A percentile compares a stretch with the other conserved stretches of the same genome.
phyloP scores from a whole-genome alignment of 2,888 invertebrate species.

The Epicampocera succincta region DNA sequence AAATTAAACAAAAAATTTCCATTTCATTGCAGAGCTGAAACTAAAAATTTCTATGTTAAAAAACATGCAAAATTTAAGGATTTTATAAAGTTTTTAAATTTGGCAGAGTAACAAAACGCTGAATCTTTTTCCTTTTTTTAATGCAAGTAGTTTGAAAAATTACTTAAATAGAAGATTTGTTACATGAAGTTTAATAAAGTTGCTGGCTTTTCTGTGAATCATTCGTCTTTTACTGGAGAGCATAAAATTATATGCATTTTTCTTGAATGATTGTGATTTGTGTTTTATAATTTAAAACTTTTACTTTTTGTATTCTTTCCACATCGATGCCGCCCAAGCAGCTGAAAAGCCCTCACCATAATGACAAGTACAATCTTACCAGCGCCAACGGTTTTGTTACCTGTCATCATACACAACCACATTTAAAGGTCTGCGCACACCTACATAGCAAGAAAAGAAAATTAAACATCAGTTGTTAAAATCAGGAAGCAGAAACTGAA shows the following conservation, averaged over 20 bases:
- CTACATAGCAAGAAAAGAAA: not conserved
- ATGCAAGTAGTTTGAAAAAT: too few species aligned
- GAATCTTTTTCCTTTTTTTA: too few species aligned
- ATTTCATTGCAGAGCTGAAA: too few species aligned
- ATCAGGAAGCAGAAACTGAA: conserved; percentile 55
- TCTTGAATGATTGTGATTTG: not conserved
- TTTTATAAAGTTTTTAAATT: too few species aligned
- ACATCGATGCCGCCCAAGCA: conserved; percentile 16
- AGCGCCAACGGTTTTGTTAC: not conserved
- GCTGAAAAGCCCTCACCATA: not conserved
- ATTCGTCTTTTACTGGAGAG: too few species aligned
- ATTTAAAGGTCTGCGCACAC: not conserved
- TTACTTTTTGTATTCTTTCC: not conserved
- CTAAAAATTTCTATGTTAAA: too few species aligned
- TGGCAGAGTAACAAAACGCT: too few species aligned
- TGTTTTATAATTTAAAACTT: not conserved
- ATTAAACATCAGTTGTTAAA: conserved; percentile 15
- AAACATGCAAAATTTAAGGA: too few species aligned
- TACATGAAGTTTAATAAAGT: not conserved
- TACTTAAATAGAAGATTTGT: too few species aligned
- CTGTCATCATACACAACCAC: not conserved
- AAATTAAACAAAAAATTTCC: too few species aligned
- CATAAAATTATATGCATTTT: not conserved
- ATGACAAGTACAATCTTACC: conserved; percentile 2
- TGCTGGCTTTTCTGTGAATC: not conserved